Evolutionary conservation across 2,888 invertebrate genomes (phyloP).

Genomic region (Tromatobia lineatoria): DNA sequence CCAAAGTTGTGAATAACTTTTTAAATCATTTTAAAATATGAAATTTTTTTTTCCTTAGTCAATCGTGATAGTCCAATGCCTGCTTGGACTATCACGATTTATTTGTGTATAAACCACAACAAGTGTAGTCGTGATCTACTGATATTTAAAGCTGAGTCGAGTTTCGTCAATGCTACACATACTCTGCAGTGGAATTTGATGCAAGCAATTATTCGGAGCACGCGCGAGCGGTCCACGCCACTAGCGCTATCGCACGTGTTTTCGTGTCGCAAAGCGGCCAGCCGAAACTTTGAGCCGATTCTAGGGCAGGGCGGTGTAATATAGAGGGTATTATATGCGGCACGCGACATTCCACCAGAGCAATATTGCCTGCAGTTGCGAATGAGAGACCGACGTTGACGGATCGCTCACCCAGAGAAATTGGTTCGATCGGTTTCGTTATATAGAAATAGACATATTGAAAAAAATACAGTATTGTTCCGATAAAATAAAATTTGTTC

Average conservation of each 20-base stretch:
- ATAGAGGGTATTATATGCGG: conserved; percentile 34
- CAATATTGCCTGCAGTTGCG: conserved; percentile 59
- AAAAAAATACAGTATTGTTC: not conserved
- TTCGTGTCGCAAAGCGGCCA: conserved; percentile 44
- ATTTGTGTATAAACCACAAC: too few relatives aligned
- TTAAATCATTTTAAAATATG: too few relatives aligned
- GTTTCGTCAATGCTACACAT: conserved; percentile 22
- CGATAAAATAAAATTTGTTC: not conserved
- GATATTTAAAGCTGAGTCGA: not conserved
- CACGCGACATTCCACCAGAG: conserved; percentile 41
- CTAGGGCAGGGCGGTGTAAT: conserved; percentile 38
- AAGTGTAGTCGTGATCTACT: too few relatives aligned
- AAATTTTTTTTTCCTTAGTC: too few relatives aligned
- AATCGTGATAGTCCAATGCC: too few relatives aligned
- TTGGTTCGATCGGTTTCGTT: not conserved
- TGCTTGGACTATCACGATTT: too few relatives aligned
- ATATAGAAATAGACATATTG: too few relatives aligned
- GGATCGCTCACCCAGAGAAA: conserved; percentile 21
- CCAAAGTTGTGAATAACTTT: too few relatives aligned
- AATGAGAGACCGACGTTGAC: conserved; percentile 52
- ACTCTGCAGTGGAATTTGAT: not conserved
- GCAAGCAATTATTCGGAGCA: conserved; percentile 19
- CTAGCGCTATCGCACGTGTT: not conserved
- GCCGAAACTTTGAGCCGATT: conserved; percentile 64
- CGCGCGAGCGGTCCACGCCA: conserved; percentile 7